These are phyloP conservation scores for Pedicia rivosa DNA, from an alignment of 2,888 invertebrate genomes.

Conservation along the genomic window DNA sequence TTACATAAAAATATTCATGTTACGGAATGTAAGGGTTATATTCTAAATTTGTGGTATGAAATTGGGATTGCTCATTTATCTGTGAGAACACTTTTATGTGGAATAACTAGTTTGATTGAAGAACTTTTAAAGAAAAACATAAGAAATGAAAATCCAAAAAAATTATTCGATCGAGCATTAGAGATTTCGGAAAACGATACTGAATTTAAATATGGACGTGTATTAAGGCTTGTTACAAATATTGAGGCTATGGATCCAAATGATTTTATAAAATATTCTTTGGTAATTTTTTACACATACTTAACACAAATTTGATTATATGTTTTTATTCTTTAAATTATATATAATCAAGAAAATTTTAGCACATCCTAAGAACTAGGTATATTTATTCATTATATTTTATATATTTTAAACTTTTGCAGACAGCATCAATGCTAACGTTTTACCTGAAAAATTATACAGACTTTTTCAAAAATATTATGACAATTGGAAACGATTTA, in stretches of 20 bases:
- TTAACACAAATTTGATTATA: not conserved
- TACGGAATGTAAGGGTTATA: slow-evolving; percentile 55
- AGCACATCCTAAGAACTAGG: not conserved
- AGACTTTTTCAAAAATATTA: slow-evolving; percentile 39
- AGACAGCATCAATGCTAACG: slow-evolving; percentile 52
- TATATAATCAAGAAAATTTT: not conserved
- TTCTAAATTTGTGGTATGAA: slow-evolving; percentile 43
- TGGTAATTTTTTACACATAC: slow-evolving; percentile 36
- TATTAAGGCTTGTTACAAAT: slow-evolving; percentile 58
- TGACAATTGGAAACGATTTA: slow-evolving; percentile 20
- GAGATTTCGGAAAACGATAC: slow-evolving; percentile 1
- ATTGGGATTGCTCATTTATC: slow-evolving; percentile 58
- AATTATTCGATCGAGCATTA: slow-evolving; percentile 5
- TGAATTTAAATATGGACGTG: slow-evolving; percentile 41
- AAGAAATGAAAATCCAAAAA: not conserved
- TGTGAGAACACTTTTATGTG: slow-evolving; percentile 9
- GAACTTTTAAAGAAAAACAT: not conserved
- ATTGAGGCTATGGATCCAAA: slow-evolving; percentile 45
- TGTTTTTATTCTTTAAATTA: not conserved
- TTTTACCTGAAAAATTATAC: slow-evolving; percentile 48
- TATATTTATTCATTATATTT: not conserved
- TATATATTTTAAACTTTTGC: slow-evolving; percentile 13
- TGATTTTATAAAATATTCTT: slow-evolving; percentile 51
- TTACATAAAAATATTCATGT: slow-evolving; percentile 41
- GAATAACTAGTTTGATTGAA: not conserved